phyloP scores from a whole-genome alignment of 2,888 invertebrate species.

The Diadromus collaris region DNA sequence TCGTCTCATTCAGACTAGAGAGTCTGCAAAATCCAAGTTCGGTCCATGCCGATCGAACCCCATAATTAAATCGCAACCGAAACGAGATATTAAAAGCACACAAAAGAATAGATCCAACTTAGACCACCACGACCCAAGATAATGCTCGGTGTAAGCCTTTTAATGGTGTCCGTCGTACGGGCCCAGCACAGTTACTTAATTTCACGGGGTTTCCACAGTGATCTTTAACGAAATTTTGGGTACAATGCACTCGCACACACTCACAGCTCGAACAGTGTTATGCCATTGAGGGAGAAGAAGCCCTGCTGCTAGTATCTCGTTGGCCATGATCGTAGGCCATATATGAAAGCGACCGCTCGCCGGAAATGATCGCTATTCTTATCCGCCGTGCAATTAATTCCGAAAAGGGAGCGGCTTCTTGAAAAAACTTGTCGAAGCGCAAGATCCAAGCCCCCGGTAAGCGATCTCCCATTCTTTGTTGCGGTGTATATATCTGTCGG shows the following conservation, averaged over 20 bases:
- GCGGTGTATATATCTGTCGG: conserved; percentile 39
- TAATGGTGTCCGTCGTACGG: conserved; percentile 10
- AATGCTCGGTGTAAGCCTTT: conserved; percentile 43
- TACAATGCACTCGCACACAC: conserved; percentile 8
- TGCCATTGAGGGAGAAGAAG: conserved; percentile 26
- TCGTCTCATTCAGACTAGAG: conserved; percentile 3
- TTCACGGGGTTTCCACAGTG: not conserved
- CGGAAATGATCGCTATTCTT: conserved; percentile 57
- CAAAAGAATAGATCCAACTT: conserved; percentile 5
- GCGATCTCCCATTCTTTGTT: conserved; percentile 44
- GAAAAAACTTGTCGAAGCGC: conserved; percentile 48
- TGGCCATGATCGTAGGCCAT: conserved; percentile 49
- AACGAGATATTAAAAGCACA: conserved; percentile 11
- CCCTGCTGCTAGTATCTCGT: conserved; percentile 36
- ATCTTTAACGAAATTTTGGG: conserved; percentile 47
- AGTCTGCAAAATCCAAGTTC: conserved; percentile 10
- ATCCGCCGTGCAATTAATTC: conserved; percentile 56
- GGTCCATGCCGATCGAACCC: not conserved
- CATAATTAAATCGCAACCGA: conserved; percentile 40
- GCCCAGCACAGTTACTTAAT: not conserved
- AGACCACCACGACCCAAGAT: conserved; percentile 19
- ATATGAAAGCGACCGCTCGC: conserved; percentile 52
- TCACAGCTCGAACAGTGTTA: conserved; percentile 22
- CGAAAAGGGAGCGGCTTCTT: conserved; percentile 54
- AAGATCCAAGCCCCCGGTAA: conserved; percentile 44